Base-by-base conservation (phyloP, 1,140 invertebrate species). In the Parapsyche elsis region DNA sequence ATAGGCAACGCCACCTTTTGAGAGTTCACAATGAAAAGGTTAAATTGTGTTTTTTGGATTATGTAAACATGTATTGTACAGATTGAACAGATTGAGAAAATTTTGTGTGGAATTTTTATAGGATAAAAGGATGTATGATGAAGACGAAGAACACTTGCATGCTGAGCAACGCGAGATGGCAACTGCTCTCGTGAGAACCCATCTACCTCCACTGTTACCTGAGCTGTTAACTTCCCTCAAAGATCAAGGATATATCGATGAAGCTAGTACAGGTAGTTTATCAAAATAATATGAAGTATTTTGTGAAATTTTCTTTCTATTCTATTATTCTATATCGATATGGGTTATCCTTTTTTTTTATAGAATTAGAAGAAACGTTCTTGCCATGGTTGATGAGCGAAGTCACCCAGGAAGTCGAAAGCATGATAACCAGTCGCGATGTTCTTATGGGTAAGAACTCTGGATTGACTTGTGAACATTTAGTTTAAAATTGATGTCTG, bases 381-480 rank as follows among this genome's bases (percentile, higher is more conserved):
- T 93, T 96, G 90, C 94, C 95, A n/a, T 97, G 95, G 95, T 87
- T 97, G 80, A 92, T 95, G 87, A 92, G 92, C 14, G 94, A 95
- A 86, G 94, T 97, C 14, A 92, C 93, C 46, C 88, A 91, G 76
- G 94, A 97, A 87, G 90, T 97, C 80, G 92, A 95, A 57, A 92
- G 92, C 64, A 92, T 95, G 86, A 91, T 95, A 67, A 92, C 94
- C 81, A 95, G 94, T 78, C 90, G 93, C 71, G 92, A 95, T 85
- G 89, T 96, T 38, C 89, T 97, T 21, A 92, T 93, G 86, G 93
- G 93, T 94, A 87, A 81, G 76, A 10, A 30, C 5, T 23, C 26
- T 67, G 12, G n/a, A n/a, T n/a, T n/a, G n/a, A n/a, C n/a, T n/a
- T 16, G 84, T 7, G 12, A 46, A 46, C 45, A 46, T 46, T 46